phyloP scores from a whole-genome alignment of 1,140 invertebrate species.

The Acyrthosiphon pisum region DNA sequence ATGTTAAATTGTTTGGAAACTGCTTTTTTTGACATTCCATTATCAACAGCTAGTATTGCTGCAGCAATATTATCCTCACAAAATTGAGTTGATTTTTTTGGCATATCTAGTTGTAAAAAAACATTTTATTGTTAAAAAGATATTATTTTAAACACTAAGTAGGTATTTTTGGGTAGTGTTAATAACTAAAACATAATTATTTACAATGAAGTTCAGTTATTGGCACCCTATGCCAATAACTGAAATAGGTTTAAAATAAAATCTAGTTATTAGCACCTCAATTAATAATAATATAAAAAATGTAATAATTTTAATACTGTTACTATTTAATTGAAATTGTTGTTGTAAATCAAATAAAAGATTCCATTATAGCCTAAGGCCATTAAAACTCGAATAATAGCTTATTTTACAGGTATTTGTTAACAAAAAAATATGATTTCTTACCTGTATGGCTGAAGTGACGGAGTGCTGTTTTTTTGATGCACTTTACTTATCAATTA shows the following conservation, averaged over 20 bases:
- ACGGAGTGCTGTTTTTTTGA: not conserved
- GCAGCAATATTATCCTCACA: not conserved
- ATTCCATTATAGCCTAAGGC: not conserved
- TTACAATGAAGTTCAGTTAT: not conserved
- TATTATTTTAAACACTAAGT: not conserved
- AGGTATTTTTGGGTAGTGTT: not conserved
- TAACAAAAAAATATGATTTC: not conserved
- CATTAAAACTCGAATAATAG: not conserved
- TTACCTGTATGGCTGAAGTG: not conserved
- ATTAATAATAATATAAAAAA: conserved; percentile 21
- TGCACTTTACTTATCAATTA: not conserved
- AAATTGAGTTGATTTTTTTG: not conserved
- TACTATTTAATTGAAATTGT: not conserved
- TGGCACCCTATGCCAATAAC: not conserved
- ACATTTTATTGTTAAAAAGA: not conserved
- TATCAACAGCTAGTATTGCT: not conserved
- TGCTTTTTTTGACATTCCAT: not conserved
- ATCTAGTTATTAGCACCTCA: conserved; percentile 5
- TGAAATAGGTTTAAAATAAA: conserved; percentile 20
- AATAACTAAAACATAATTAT: conserved; percentile 20
- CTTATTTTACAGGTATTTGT: not conserved
- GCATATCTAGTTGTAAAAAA: not conserved
- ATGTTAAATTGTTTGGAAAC: not conserved
- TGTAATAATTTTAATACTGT: not conserved
- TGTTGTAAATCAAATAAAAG: not conserved